A percentile compares a stretch with the other conserved stretches of the same genome.
Evolutionary conservation across 2,797 vertebrate species (phyloP).

Genomic region (Caiman crocodilus): DNA sequence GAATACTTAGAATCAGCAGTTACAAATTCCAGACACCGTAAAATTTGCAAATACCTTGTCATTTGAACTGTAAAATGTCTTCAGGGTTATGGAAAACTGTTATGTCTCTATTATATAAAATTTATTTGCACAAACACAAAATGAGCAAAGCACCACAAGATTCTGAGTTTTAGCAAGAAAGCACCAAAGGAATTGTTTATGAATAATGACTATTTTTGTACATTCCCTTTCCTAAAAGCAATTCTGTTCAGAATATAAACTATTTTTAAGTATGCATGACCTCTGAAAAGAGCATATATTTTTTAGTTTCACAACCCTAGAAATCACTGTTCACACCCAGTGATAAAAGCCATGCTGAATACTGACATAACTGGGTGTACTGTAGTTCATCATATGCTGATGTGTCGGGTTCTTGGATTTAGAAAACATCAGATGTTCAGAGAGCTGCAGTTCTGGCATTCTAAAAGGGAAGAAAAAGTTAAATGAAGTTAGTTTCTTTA

Average conservation of each 20-base stretch:
- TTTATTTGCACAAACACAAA: not conserved
- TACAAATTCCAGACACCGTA: not conserved
- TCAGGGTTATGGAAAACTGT: not conserved
- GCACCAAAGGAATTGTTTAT: not conserved
- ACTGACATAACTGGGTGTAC: constrained; percentile 79
- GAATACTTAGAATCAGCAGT: not conserved
- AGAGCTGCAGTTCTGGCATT: constrained; percentile 18
- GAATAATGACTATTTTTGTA: not conserved
- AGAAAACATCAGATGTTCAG: constrained; percentile 52
- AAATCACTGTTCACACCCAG: constrained; percentile 70
- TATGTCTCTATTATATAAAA: not conserved
- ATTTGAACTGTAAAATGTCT: not conserved
- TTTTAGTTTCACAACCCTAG: constrained; percentile 38
- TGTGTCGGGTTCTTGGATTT: constrained; percentile 45
- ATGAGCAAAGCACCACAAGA: not conserved
- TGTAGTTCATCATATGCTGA: constrained; percentile 69
- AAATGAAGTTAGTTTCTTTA: constrained; percentile 16
- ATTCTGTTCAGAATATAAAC: fast-evolving
- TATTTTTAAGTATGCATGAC: not conserved
- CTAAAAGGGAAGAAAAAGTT: constrained; percentile 2
- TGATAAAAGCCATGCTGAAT: constrained; percentile 73
- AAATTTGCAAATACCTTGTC: not conserved
- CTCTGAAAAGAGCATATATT: constrained; percentile 31
- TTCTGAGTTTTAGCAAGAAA: not conserved
- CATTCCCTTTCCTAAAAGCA: not conserved